These are phyloP conservation scores for Drosophila suzukii DNA, from an alignment of 1,140 invertebrate genomes.

Conservation along the genomic window DNA sequence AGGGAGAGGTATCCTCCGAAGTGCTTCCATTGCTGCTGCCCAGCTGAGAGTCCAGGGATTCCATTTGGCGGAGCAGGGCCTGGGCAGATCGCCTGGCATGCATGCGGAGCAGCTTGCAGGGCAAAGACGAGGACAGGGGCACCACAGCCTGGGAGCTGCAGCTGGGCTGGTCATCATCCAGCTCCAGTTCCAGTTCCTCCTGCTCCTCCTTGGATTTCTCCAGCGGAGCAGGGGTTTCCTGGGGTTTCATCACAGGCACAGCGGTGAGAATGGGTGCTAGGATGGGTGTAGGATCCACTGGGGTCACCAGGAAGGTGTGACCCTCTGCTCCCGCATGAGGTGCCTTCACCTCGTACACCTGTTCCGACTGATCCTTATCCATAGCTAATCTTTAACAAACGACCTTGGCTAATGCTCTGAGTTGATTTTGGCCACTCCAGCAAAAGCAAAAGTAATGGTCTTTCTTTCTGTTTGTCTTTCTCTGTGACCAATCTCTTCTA, in stretches of 20 bases:
- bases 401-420: slow-evolving; percentile 62
- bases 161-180: slow-evolving; percentile 47
- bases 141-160: slow-evolving; percentile 75
- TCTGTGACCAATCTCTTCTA: background rate
- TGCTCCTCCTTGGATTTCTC: background rate
- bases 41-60: slow-evolving; percentile 74
- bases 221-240: background rate
- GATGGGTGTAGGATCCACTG: slow-evolving; percentile 32
- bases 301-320: slow-evolving; percentile 75
- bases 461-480: slow-evolving; percentile 5
- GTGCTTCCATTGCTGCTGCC: slow-evolving; percentile 63
- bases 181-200: no score
- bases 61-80: slow-evolving; percentile 66
- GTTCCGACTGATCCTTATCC: slow-evolving; percentile 16
- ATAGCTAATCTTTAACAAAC: background rate
- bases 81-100: slow-evolving; percentile 77
- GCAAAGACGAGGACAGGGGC: slow-evolving; percentile 73
- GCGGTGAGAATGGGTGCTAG: slow-evolving; percentile 55
- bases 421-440: slow-evolving; percentile 66
- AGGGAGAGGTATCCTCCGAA: slow-evolving; percentile 48
- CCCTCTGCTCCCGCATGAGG: slow-evolving; percentile 55
- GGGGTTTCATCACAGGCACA: slow-evolving; percentile 60
- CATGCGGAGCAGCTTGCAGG: slow-evolving; percentile 70
- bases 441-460: slow-evolving; percentile 56
- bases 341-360: slow-evolving; percentile 59